These are phyloP conservation scores for Centruroides vittatus DNA, from an alignment of 1,140 invertebrate genomes.

Conservation along the genomic window DNA sequence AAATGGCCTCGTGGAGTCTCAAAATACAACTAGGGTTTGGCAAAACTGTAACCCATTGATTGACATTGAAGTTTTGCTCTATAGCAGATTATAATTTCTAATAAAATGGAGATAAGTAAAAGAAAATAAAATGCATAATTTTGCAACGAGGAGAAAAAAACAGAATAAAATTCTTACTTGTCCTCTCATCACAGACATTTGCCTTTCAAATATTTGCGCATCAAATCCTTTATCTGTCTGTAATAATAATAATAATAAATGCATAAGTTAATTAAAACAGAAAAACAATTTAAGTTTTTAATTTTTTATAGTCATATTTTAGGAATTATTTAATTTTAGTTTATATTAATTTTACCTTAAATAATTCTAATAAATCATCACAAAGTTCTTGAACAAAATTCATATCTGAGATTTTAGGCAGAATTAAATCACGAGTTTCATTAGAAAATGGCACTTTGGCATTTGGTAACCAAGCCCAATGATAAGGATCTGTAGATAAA, in stretches of 20 bases:
- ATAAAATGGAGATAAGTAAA: too few relatives aligned
- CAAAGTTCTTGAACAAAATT: slow-evolving; percentile 97
- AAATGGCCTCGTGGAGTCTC: too few relatives aligned
- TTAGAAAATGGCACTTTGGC: slow-evolving; percentile 90
- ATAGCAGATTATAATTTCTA: too few relatives aligned
- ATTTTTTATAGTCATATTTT: too few relatives aligned
- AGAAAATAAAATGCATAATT: too few relatives aligned
- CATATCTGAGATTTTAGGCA: slow-evolving; percentile 87
- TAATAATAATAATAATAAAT: not conserved
- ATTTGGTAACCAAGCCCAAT: slow-evolving; percentile 97
- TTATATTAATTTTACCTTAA: slow-evolving; percentile 39
- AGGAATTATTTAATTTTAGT: too few relatives aligned
- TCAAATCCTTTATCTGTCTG: slow-evolving; percentile 87
- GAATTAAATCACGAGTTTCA: slow-evolving; percentile 76
- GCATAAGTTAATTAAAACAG: too few relatives aligned
- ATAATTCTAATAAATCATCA: slow-evolving; percentile 86
- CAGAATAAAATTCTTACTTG: slow-evolving; percentile 28
- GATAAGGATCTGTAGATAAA: slow-evolving; percentile 54
- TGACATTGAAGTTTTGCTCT: too few relatives aligned
- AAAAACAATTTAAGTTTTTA: too few relatives aligned
- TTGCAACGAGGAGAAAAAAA: not conserved
- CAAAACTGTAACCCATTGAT: too few relatives aligned
- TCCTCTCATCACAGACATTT: slow-evolving; percentile 98
- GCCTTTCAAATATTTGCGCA: slow-evolving; percentile 82
- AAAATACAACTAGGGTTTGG: too few relatives aligned